phyloP scores from a whole-genome alignment of 2,888 invertebrate species.

The Drosophila cognata region DNA sequence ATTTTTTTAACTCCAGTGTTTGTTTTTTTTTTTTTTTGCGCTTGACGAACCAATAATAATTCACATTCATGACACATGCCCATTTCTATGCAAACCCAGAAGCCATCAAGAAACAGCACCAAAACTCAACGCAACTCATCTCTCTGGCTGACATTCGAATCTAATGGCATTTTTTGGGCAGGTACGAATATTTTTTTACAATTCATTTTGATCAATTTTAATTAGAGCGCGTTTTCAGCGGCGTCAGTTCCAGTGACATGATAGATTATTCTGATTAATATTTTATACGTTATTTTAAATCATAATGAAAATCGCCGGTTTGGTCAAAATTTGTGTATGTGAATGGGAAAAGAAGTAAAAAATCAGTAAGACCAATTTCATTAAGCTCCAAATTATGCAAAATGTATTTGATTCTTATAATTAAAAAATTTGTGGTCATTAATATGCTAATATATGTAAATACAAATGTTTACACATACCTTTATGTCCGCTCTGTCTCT shows the following conservation, averaged over 20 bases:
- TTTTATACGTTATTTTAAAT: not conserved
- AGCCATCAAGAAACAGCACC: conserved; percentile 20
- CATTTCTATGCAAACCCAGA: conserved; percentile 57
- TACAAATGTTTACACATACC: not conserved
- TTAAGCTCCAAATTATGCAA: not conserved
- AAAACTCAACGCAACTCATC: conserved; percentile 18
- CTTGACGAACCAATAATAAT: conserved; percentile 77
- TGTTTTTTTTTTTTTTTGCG: conserved; percentile 25
- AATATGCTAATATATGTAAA: not conserved
- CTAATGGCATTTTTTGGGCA: conserved; percentile 51
- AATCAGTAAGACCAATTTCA: not conserved
- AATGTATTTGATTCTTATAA: not conserved
- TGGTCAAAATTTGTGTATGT: not conserved
- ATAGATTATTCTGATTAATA: not conserved
- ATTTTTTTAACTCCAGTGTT: conserved; percentile 13
- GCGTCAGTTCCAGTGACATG: too few species aligned
- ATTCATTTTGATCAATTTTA: conserved; percentile 57
- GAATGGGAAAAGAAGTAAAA: not conserved
- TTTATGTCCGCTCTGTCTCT: not conserved
- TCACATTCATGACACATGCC: conserved; percentile 67
- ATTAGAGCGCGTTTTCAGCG: conserved; percentile 49
- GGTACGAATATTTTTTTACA: conserved; percentile 8
- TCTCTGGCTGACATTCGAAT: conserved; percentile 37
- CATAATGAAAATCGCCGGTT: not conserved
- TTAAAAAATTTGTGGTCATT: not conserved